phyloP scores from a whole-genome alignment of 2,797 vertebrate species.

The Crenuchus spilurus region DNA sequence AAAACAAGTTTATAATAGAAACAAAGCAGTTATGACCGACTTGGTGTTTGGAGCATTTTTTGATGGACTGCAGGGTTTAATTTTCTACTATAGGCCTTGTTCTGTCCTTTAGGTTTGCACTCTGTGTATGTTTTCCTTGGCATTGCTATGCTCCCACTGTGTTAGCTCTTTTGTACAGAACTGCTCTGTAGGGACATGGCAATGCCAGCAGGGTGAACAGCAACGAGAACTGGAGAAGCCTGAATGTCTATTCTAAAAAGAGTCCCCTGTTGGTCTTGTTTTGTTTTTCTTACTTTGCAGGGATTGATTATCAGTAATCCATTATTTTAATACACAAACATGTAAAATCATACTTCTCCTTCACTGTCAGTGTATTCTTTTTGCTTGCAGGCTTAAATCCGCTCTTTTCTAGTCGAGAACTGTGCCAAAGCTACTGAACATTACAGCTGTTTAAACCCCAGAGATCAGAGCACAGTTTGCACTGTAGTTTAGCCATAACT shows the following conservation, averaged over 20 bases:
- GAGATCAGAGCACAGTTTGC: constrained; percentile 20
- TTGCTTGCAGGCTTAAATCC: not conserved
- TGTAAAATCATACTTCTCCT: not conserved
- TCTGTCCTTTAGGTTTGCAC: constrained; percentile 41
- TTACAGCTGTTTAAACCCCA: constrained; percentile 27
- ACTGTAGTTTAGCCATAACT: constrained; percentile 21
- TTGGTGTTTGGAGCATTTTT: not conserved
- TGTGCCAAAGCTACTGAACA: constrained; percentile 12
- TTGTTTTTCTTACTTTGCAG: not conserved
- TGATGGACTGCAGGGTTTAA: constrained; percentile 7
- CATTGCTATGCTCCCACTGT: constrained; percentile 61
- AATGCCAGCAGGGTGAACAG: constrained; percentile 47
- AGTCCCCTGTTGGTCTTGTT: not conserved
- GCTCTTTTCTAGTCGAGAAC: not conserved
- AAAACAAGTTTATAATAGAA: too few relatives aligned
- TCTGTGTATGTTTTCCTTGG: constrained; percentile 60
- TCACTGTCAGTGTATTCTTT: not conserved
- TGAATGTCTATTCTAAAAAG: not conserved
- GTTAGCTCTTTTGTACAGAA: constrained; percentile 63
- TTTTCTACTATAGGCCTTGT: constrained; percentile 18
- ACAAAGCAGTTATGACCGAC: too few relatives aligned
- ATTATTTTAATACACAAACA: not conserved
- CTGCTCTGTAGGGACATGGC: constrained; percentile 58
- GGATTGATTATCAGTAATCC: not conserved
- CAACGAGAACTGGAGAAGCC: constrained; percentile 6